Evolutionary conservation across 2,888 invertebrate genomes (phyloP).

Genomic region (Formica aserva): DNA sequence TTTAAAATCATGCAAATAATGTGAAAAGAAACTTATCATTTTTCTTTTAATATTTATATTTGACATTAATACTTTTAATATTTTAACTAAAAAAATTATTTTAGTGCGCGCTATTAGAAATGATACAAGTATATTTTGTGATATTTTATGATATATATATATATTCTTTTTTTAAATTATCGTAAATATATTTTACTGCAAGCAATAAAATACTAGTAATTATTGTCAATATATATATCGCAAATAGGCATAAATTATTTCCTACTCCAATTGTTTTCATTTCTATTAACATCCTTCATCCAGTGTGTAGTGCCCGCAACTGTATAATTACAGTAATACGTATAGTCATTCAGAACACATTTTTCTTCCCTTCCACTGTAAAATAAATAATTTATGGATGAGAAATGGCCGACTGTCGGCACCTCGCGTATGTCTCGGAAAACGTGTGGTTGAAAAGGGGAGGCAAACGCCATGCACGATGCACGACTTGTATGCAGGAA

Average conservation of each 20-base stretch:
- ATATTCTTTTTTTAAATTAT: neutral
- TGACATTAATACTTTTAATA: neutral
- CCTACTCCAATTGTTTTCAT: conserved; percentile 1
- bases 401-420: conserved; percentile 54
- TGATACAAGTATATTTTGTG: neutral
- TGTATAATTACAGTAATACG: conserved; percentile 32
- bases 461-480: conserved; percentile 39
- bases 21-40: neutral
- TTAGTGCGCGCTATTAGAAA: neutral
- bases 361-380: neutral
- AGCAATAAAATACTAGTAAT: conserved; percentile 28
- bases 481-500: conserved; percentile 56
- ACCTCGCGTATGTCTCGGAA: conserved; percentile 47
- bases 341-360: conserved; percentile 17
- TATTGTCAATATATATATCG: conserved; percentile 8
- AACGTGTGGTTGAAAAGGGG: conserved; percentile 24
- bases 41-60: neutral
- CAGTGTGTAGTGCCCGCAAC: conserved; percentile 11
- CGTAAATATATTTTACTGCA: neutral
- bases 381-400: conserved; percentile 73
- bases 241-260: conserved; percentile 21
- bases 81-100: neutral
- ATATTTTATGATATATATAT: neutral
- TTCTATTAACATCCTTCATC: conserved; percentile 33
- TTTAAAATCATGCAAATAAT: conserved; percentile 9